Evolutionary conservation across 2,888 invertebrate genomes (phyloP).

Genomic region (Pteria penguin): DNA sequence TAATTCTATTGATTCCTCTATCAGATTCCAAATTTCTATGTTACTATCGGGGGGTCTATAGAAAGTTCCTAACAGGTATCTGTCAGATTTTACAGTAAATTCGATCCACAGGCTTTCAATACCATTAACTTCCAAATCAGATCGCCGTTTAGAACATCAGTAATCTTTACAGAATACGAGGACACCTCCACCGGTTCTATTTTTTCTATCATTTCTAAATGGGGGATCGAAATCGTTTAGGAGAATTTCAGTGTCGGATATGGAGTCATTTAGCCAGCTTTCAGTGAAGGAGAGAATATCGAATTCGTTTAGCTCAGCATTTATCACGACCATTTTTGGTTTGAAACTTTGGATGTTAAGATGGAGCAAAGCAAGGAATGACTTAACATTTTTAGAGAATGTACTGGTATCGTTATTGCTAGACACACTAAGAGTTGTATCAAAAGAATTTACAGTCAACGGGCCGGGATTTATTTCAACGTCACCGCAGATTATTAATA

Average conservation of each 20-base stretch:
- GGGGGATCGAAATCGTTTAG: not conserved
- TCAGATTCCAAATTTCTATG: not conserved
- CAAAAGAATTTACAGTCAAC: not conserved
- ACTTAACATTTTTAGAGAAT: not conserved
- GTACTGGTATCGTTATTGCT: not conserved
- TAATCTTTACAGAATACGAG: not conserved
- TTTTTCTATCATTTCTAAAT: not conserved
- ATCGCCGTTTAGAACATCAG: not conserved
- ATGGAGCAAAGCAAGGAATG: not conserved
- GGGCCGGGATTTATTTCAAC: not conserved
- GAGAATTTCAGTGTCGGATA: not conserved
- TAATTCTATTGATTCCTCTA: not conserved
- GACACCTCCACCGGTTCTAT: not conserved
- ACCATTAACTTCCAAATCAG: not conserved
- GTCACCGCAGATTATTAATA: not conserved
- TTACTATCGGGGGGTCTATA: conserved; percentile 12
- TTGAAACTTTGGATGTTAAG: not conserved
- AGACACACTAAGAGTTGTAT: not conserved
- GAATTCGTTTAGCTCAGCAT: not conserved
- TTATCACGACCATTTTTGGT: not conserved
- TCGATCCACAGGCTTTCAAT: conserved; percentile 4
- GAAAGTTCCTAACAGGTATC: not conserved
- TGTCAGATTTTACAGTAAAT: not conserved
- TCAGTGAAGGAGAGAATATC: not conserved
- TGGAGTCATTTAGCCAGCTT: not conserved